Conservation (phyloP, 2,797 vertebrate genomes). For the Epinephelus malabaricus region DNA sequence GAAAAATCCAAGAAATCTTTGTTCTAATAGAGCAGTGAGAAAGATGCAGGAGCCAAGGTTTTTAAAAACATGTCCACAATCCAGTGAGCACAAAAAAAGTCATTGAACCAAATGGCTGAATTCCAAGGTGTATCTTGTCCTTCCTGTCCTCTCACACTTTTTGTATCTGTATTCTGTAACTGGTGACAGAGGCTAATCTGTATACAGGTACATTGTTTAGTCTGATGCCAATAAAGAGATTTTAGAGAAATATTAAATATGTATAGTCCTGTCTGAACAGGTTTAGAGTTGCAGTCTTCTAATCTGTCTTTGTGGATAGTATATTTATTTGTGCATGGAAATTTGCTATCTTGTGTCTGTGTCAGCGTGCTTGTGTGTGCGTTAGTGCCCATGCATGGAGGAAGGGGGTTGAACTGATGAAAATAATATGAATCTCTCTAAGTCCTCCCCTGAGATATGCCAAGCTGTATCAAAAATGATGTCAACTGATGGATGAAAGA, state of each 20-base stretch:
- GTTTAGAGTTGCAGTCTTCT: constrained; percentile 29
- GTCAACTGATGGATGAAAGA: constrained; percentile 3
- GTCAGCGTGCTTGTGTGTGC: not conserved
- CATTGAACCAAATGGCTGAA: not conserved
- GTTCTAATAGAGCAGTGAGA: too few species aligned
- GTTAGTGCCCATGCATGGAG: not conserved
- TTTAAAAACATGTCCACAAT: too few species aligned
- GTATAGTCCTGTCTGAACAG: constrained; percentile 57
- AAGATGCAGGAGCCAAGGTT: too few species aligned
- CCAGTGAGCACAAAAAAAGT: too few species aligned
- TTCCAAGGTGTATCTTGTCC: not conserved
- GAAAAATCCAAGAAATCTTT: not conserved
- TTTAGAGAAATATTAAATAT: constrained; percentile 62
- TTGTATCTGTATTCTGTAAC: not conserved
- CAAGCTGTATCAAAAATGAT: constrained; percentile 1
- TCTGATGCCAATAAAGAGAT: constrained; percentile 52
- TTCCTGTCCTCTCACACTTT: not conserved
- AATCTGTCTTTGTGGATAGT: constrained; percentile 10
- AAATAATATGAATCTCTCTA: constrained; percentile 51
- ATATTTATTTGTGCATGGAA: constrained; percentile 36
- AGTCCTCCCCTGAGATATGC: constrained; percentile 12
- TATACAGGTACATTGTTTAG: constrained; percentile 30
- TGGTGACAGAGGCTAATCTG: constrained; percentile 35
- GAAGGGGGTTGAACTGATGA: constrained; percentile 36
- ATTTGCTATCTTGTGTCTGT: constrained; percentile 7